These are phyloP conservation scores for Proteles cristata DNA, from an alignment of 2,113 vertebrate genomes.

Conservation along the genomic window DNA sequence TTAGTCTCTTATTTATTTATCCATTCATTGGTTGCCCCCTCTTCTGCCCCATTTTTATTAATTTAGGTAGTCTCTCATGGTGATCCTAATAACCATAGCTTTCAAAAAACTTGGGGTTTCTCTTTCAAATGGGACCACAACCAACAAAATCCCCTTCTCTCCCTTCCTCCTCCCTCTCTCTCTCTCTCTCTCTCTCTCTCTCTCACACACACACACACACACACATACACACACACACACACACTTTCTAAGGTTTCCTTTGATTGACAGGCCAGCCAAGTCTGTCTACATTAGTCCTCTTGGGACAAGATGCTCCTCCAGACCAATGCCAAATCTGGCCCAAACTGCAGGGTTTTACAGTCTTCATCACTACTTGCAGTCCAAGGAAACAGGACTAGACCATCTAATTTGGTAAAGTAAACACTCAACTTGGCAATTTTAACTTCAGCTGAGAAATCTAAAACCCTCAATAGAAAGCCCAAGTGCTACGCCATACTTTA, in stretches of 20 bases:
- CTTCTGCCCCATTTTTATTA: not conserved
- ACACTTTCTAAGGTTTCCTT: not conserved
- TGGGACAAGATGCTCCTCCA: not conserved
- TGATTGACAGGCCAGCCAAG: not conserved
- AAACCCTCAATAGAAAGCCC: not conserved
- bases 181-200: too few relatives aligned
- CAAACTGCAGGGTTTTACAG: not conserved
- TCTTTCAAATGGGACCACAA: not conserved
- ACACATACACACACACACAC: too few relatives aligned
- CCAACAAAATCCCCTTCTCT: not conserved
- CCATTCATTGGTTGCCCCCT: not conserved
- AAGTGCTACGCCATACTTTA: not conserved
- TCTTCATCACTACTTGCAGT: not conserved
- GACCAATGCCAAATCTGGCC: not conserved
- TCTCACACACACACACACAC: too few relatives aligned
- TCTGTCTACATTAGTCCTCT: not conserved
- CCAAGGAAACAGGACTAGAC: not conserved
- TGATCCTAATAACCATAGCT: slow-evolving; percentile 17
- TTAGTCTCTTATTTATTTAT: not conserved
- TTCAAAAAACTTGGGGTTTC: not conserved
- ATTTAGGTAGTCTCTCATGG: not conserved
- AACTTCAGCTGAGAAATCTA: slow-evolving; percentile 7
- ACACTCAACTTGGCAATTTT: not conserved
- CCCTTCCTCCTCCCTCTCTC: too few relatives aligned
- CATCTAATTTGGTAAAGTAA: not conserved